Percentiles rank a stretch among this genome's conserved stretches.
Evolutionary conservation across 2,797 vertebrate genomes (phyloP).

Genomic region (Falco novaeseelandiae): DNA sequence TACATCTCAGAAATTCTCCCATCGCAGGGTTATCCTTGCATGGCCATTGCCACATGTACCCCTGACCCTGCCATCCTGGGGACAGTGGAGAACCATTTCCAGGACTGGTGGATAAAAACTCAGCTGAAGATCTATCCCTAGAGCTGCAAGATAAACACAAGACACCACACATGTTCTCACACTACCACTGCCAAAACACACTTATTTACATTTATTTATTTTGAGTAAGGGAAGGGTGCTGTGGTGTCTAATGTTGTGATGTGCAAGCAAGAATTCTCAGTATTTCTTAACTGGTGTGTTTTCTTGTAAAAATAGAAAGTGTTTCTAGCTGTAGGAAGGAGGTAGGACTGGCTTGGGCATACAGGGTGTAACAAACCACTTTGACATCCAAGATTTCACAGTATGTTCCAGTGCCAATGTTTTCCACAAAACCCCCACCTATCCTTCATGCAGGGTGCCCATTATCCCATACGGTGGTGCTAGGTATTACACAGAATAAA

Average conservation of each 20-base stretch:
- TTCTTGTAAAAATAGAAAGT: not conserved
- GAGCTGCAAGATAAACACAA: not conserved
- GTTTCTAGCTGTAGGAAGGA: not conserved
- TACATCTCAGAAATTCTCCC: not conserved
- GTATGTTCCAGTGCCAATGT: not conserved
- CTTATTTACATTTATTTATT: not conserved
- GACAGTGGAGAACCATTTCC: not conserved
- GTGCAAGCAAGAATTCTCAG: not conserved
- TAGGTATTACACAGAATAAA: not conserved
- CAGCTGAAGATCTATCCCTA: not conserved
- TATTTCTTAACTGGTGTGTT: not conserved
- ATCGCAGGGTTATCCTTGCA: not conserved
- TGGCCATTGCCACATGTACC: fast-evolving
- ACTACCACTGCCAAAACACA: not conserved
- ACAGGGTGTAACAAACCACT: not conserved
- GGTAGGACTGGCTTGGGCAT: not conserved
- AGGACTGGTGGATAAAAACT: not conserved
- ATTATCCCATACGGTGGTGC: fast-evolving
- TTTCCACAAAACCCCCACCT: not conserved
- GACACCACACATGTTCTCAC: not conserved
- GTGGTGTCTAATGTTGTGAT: not conserved
- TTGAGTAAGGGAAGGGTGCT: not conserved
- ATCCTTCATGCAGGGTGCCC: not conserved
- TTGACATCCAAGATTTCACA: not conserved
- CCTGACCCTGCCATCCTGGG: not conserved